phyloP scores from a whole-genome alignment of 2,888 invertebrate genomes.

The Axea sp. region DNA sequence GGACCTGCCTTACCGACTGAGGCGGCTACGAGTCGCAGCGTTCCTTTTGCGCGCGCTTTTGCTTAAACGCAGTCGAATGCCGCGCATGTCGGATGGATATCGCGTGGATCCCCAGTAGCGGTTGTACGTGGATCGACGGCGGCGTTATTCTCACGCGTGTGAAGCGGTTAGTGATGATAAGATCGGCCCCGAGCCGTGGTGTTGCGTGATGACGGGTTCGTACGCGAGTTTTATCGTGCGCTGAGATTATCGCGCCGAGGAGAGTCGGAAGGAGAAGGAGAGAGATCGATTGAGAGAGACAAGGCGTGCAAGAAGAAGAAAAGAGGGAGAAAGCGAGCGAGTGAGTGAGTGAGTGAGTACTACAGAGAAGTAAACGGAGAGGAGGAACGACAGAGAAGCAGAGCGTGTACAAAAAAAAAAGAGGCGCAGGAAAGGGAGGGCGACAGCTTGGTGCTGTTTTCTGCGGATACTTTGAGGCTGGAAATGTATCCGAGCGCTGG shows the following conservation, averaged over 20 bases:
- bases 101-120: slow-evolving; percentile 62
- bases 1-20: slow-evolving; percentile 63
- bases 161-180: slow-evolving; percentile 44
- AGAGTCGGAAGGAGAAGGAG: slow-evolving; percentile 5
- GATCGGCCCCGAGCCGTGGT: slow-evolving; percentile 44
- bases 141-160: slow-evolving; percentile 48
- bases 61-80: slow-evolving; percentile 19
- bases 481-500: slow-evolving; percentile 92
- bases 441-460: slow-evolving; percentile 49
- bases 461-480: slow-evolving; percentile 63
- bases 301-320: not conserved
- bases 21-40: slow-evolving; percentile 20
- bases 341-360: too few relatives aligned
- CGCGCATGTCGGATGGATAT: slow-evolving; percentile 59
- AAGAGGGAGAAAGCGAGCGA: not conserved
- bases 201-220: slow-evolving; percentile 50
- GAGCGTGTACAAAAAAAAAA: slow-evolving; percentile 2
- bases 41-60: slow-evolving; percentile 39
- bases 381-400: slow-evolving; percentile 1
- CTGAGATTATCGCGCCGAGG: slow-evolving; percentile 31
- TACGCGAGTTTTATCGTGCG: slow-evolving; percentile 48
- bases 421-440: slow-evolving; percentile 4
- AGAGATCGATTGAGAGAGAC: slow-evolving; percentile 7
- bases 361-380: not conserved
- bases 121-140: slow-evolving; percentile 24